Evolutionary conservation across 1,140 invertebrate species (phyloP).

Genomic region (Penaeus japonicus): DNA sequence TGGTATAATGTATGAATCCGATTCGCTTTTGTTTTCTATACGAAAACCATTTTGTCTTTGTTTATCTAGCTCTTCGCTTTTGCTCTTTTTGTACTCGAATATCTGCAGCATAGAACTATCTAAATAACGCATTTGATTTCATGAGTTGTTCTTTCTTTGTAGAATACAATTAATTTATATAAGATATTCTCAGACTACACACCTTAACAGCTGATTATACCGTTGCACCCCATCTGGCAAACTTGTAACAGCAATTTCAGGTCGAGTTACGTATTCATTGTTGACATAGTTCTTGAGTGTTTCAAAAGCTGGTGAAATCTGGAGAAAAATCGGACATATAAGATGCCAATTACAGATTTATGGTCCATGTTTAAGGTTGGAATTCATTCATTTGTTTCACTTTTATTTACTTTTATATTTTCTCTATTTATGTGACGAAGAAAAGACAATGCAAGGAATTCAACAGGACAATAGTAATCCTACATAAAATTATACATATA

Average conservation of each 20-base stretch:
- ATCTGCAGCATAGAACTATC: no score
- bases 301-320: conserved; percentile 50
- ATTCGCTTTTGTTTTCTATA: neutral
- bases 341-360: no score
- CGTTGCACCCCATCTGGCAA: conserved; percentile 62
- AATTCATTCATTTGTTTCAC: neutral
- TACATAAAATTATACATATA: neutral
- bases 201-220: conserved; percentile 61
- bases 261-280: conserved; percentile 62
- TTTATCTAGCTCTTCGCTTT: no score
- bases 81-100: no score
- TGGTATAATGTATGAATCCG: conserved; percentile 39
- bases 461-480: neutral
- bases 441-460: no score
- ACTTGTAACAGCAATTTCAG: conserved; percentile 61
- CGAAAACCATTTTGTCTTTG: no score
- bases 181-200: neutral
- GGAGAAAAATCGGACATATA: no score
- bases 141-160: neutral
- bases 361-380: no score
- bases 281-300: conserved; percentile 57
- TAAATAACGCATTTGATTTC: neutral
- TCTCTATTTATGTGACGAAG: no score
- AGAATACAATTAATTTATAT: neutral
- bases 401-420: no score